Conservation (phyloP, 2,888 invertebrate species). For the Lumbricus terrestris region DNA sequence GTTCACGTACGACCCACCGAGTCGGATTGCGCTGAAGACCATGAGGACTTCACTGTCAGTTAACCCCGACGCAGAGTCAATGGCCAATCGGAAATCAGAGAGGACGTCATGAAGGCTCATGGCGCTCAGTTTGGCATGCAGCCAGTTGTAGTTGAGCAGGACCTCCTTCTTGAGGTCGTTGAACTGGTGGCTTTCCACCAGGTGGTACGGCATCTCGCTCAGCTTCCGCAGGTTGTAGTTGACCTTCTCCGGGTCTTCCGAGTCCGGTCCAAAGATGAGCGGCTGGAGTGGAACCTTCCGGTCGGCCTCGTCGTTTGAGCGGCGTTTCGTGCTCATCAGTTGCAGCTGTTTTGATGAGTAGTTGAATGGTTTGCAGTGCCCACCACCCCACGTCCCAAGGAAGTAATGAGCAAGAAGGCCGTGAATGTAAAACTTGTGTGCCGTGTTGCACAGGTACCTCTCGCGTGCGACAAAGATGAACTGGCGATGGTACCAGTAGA, state of each 20-base stretch:
- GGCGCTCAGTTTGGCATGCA: constrained; percentile 88
- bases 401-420: constrained; percentile 51
- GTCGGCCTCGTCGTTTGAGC: constrained; percentile 42
- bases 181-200: constrained; percentile 61
- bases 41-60: constrained; percentile 33
- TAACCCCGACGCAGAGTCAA: constrained; percentile 30
- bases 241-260: constrained; percentile 23
- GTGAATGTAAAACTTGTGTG: constrained; percentile 41
- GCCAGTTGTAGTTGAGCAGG: constrained; percentile 92
- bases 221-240: constrained; percentile 51
- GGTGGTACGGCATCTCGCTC: constrained; percentile 49
- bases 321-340: constrained; percentile 34
- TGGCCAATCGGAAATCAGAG: constrained; percentile 71
- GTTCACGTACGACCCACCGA: constrained; percentile 40
- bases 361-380: constrained; percentile 46
- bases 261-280: constrained; percentile 40
- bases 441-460: constrained; percentile 35
- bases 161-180: constrained; percentile 87
- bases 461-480: constrained; percentile 40
- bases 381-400: constrained; percentile 51
- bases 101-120: constrained; percentile 92
- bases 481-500: constrained; percentile 43
- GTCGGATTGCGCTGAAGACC: constrained; percentile 36
- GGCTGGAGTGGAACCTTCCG: constrained; percentile 51
- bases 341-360: constrained; percentile 28